These are phyloP conservation scores for Drosophila saltans DNA, from an alignment of 1,140 invertebrate genomes.

Conservation along the genomic window DNA sequence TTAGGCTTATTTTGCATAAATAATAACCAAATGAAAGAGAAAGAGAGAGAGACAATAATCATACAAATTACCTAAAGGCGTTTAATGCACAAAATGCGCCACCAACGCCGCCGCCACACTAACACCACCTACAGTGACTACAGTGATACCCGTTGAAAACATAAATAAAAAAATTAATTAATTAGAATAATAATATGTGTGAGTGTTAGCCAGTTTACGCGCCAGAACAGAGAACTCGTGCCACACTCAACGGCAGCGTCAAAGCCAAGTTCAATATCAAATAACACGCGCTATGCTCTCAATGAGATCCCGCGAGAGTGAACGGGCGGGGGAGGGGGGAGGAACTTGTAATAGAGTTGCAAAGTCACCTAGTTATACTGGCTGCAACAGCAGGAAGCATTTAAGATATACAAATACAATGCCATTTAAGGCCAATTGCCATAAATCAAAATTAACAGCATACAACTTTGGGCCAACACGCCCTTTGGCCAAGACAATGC, in stretches of 20 bases:
- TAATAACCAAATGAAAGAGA: constrained; percentile 13
- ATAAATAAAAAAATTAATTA: constrained; percentile 73
- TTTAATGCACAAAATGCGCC: constrained; percentile 68
- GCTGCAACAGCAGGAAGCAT: constrained; percentile 64
- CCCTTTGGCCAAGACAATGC: constrained; percentile 49
- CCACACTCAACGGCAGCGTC: constrained; percentile 44
- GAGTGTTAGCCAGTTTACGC: constrained; percentile 47
- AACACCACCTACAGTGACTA: constrained; percentile 52
- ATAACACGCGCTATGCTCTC: constrained; percentile 54
- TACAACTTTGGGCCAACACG: constrained; percentile 64
- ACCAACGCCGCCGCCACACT: constrained; percentile 16
- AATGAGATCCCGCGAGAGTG: constrained; percentile 42
- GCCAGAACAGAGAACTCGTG: constrained; percentile 42
- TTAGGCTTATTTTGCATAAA: constrained; percentile 44
- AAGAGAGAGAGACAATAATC: constrained; percentile 29
- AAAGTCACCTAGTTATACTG: neutral
- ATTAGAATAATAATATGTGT: constrained; percentile 65
- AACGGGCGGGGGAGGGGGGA: constrained; percentile 27
- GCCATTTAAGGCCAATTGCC: constrained; percentile 41
- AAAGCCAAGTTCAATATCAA: constrained; percentile 79
- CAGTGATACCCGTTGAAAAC: constrained; percentile 54
- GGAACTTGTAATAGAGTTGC: constrained; percentile 37
- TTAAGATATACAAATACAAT: constrained; percentile 38
- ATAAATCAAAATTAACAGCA: constrained; percentile 72
- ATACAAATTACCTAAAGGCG: constrained; percentile 61